These are phyloP conservation scores for Periphyllus acericola DNA, from an alignment of 2,888 invertebrate genomes.

Conservation along the genomic window DNA sequence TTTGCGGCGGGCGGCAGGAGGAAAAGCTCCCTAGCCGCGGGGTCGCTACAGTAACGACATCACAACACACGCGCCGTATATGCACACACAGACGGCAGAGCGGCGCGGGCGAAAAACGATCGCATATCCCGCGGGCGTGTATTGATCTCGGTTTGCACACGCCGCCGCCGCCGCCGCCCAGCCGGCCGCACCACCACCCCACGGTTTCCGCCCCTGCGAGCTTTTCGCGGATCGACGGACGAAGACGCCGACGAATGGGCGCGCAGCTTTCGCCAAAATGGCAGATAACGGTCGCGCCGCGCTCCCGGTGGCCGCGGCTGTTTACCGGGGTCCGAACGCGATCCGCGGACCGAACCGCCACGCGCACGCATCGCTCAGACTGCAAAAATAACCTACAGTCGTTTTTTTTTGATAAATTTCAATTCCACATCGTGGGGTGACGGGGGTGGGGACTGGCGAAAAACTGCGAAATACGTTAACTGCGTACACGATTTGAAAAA, in stretches of 20 bases:
- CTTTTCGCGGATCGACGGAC: conserved; percentile 22
- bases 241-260: conserved; percentile 35
- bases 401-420: too few relatives aligned
- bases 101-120: neutral
- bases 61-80: conserved; percentile 51
- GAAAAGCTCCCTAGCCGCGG: conserved; percentile 40
- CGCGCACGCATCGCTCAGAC: neutral
- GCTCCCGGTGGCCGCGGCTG: neutral
- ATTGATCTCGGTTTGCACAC: conserved; percentile 50
- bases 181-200: neutral
- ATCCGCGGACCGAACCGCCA: neutral
- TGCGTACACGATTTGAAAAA: too few relatives aligned
- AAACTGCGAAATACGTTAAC: too few relatives aligned
- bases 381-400: too few relatives aligned
- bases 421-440: too few relatives aligned
- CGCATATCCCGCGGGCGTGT: conserved; percentile 57
- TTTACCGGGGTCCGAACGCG: neutral
- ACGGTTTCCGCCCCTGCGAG: neutral
- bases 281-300: conserved; percentile 17
- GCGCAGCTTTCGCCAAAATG: conserved; percentile 58
- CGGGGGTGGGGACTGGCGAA: too few relatives aligned
- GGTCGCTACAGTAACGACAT: conserved; percentile 62
- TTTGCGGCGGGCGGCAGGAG: neutral
- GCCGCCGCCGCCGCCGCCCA: conserved; percentile 4
- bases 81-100: conserved; percentile 21